phyloP scores from a whole-genome alignment of 2,113 vertebrate genomes.

The Chaenogobius annularis region DNA sequence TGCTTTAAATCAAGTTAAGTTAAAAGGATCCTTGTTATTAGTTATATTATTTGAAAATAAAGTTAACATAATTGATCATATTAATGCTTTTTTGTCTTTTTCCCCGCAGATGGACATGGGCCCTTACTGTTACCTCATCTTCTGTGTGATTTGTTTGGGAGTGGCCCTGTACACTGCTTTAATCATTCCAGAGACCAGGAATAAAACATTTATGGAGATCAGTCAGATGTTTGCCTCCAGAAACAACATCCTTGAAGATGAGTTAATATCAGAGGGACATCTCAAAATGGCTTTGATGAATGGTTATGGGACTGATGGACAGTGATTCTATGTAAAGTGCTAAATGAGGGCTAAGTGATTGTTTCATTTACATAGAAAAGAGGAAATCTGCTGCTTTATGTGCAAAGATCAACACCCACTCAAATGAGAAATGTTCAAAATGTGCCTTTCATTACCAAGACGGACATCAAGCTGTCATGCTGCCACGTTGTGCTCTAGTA shows the following conservation, averaged over 20 bases:
- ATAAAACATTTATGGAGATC: slow-evolving; percentile 92
- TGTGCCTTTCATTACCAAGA: slow-evolving; percentile 2
- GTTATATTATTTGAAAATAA: neutral
- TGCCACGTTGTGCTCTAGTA: neutral
- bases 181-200: slow-evolving; percentile 87
- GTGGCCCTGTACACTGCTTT: slow-evolving; percentile 81
- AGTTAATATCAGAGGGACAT: slow-evolving; percentile 44
- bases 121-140: slow-evolving; percentile 87
- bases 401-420: slow-evolving; percentile 10
- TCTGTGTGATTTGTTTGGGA: slow-evolving; percentile 79
- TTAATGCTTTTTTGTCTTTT: neutral
- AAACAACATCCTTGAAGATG: slow-evolving; percentile 43
- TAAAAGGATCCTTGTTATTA: neutral
- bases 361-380: neutral
- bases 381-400: slow-evolving; percentile 22
- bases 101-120: slow-evolving; percentile 77
- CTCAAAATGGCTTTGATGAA: slow-evolving; percentile 69
- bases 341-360: neutral
- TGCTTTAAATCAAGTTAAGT: neutral
- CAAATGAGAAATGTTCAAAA: neutral
- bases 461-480: slow-evolving; percentile 10
- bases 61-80: neutral
- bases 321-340: neutral
- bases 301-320: slow-evolving; percentile 78
- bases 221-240: slow-evolving; percentile 79